These are phyloP conservation scores for Onthophagus sagittarius DNA, from an alignment of 2,888 invertebrate species.

Conservation along the genomic window DNA sequence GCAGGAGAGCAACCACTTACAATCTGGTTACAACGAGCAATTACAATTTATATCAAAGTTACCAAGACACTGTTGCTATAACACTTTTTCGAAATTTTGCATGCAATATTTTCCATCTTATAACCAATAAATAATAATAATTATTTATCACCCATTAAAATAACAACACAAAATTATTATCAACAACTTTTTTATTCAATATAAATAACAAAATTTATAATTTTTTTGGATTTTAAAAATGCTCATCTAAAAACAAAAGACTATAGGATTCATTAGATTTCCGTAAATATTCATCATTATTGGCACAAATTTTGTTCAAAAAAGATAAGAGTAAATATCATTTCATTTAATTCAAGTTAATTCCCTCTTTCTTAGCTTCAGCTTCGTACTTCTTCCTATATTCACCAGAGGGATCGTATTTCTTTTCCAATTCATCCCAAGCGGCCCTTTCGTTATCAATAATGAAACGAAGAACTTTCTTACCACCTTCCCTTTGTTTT, in stretches of 20 bases:
- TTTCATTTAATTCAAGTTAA: constrained; percentile 27
- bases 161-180: not conserved
- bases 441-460: constrained; percentile 60
- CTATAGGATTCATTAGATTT: not conserved
- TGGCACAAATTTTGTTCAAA: not conserved
- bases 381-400: constrained; percentile 64
- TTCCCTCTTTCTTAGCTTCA: constrained; percentile 47
- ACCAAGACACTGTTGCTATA: too few species aligned
- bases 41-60: too few species aligned
- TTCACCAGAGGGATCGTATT: constrained; percentile 65
- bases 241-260: not conserved
- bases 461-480: constrained; percentile 62
- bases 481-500: constrained; percentile 59
- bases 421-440: constrained; percentile 62
- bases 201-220: not conserved
- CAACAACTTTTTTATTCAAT: not conserved
- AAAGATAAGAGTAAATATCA: not conserved
- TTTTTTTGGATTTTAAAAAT: not conserved
- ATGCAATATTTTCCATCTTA: too few species aligned
- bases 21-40: too few species aligned
- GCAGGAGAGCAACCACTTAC: too few species aligned
- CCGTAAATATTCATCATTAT: not conserved
- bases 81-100: too few species aligned
- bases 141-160: not conserved
- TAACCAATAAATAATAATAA: not conserved